Evolutionary conservation across 2,888 invertebrate species (phyloP), one percentile per base, ranked within the genome.

Genomic region (Drosophila paramelanica): DNA sequence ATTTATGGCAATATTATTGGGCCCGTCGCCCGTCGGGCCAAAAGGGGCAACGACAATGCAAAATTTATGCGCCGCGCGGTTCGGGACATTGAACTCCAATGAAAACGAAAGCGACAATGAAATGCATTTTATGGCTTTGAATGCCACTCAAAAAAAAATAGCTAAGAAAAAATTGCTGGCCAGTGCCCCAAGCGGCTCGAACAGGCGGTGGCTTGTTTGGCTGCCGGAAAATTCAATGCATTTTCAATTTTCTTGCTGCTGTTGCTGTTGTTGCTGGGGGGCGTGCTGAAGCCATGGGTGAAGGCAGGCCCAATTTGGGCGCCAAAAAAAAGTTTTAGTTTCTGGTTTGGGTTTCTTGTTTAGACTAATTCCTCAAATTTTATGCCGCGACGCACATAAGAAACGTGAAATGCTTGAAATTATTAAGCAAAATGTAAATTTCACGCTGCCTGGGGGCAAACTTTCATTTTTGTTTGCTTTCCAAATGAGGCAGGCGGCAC

Each of bases 391-490:
- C 77, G 72, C 77, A 73, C 81, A 66, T 39, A 43, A 52, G 59
- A 50, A 60, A 81, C 80, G 64, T 72, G 88, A 88, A 82, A 82
- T 85, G 87, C 66, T 72, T 68, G 45, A 86, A 71, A 87, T 88
- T 84, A 77, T 78, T 88, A 88, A 88, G 81, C 86, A 77, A 83
- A 82, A 86, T 83, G 82, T 88, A 79, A 83, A 82, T 83, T 83
- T 83, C 77, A 73, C 86, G 77, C 80, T 61, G 57, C 75, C 58
- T 38, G 53, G 14, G 71, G 79, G 58, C 61, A 55, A 81, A 83
- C 89, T 85, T 85, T 89, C 89, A 79, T 85, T 85, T 85, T 79
- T 64, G 69, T 73, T 77, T 77, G 89, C 81, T 88, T 84, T 84
- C 89, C 79, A 80, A 83, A 80, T 69, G 76, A 71, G 68, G 41